phyloP scores from a whole-genome alignment of 2,113 vertebrate species.

The Nansenia antarctica region DNA sequence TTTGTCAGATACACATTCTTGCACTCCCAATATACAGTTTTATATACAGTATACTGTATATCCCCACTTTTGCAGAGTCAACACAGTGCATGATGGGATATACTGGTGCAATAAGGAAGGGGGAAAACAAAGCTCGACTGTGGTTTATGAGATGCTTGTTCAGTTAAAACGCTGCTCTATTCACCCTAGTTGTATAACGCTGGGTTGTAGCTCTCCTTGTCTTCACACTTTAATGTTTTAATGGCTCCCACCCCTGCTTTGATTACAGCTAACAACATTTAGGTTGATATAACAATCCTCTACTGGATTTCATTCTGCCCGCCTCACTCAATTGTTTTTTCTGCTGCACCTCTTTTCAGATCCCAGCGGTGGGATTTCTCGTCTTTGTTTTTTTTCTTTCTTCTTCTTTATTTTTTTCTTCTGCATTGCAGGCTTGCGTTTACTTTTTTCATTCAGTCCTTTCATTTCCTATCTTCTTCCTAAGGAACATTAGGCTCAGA shows the following conservation, averaged over 20 bases:
- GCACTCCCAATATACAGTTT: too few relatives aligned
- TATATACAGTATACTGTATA: not conserved
- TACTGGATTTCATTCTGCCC: not conserved
- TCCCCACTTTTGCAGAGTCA: not conserved
- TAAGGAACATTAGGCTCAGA: not conserved
- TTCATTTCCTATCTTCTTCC: not conserved
- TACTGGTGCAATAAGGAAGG: not conserved
- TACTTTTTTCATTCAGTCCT: not conserved
- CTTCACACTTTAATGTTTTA: conserved; percentile 2
- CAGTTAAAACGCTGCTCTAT: not conserved
- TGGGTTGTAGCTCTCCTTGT: not conserved
- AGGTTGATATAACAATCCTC: conserved; percentile 5
- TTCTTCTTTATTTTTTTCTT: not conserved
- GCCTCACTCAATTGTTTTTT: not conserved
- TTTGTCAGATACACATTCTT: not conserved
- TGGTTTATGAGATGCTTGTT: not conserved
- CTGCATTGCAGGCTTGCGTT: not conserved
- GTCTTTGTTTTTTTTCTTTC: not conserved
- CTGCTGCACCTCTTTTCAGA: not conserved
- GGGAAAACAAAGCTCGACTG: not conserved
- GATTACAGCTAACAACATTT: not conserved
- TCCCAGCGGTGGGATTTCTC: not conserved
- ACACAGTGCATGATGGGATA: not conserved
- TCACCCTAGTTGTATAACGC: not conserved
- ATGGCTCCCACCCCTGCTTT: conserved; percentile 1